Evolutionary conservation across 2,113 vertebrate genomes (phyloP).

Genomic region (Polyodon spathula): DNA sequence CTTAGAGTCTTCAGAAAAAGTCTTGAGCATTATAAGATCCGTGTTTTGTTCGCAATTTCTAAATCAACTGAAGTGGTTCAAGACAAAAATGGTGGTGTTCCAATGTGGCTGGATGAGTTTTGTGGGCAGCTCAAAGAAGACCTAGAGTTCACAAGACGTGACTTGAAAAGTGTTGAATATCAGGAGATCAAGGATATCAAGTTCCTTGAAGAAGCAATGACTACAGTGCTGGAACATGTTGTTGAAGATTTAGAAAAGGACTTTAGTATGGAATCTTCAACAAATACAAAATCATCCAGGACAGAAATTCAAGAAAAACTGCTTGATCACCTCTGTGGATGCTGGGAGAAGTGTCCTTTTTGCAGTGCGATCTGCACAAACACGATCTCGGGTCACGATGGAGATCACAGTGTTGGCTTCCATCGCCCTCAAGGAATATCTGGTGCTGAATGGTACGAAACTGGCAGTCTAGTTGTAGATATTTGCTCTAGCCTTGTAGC

Average conservation of each 20-base stretch:
- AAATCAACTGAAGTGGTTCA: not conserved
- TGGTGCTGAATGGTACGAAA: accelerated
- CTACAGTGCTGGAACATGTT: not conserved
- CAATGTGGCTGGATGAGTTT: conserved; percentile 18
- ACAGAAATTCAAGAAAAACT: conserved; percentile 25
- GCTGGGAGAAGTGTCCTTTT: conserved; percentile 43
- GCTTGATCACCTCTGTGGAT: conserved; percentile 38
- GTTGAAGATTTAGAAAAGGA: not conserved
- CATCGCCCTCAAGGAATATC: conserved; percentile 13
- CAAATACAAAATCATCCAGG: not conserved
- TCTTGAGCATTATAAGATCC: not conserved
- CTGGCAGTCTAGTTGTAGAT: not conserved
- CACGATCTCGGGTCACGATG: conserved; percentile 27
- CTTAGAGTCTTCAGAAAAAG: not conserved
- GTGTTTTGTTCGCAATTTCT: not conserved
- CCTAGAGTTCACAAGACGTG: conserved; percentile 8
- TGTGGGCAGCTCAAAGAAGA: not conserved
- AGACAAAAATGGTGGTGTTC: not conserved
- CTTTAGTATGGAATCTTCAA: not conserved
- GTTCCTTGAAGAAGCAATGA: conserved; percentile 16
- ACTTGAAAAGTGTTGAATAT: conserved; percentile 34
- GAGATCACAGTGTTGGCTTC: conserved; percentile 34
- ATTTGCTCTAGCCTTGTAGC: conserved; percentile 30
- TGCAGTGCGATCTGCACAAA: conserved; percentile 49
- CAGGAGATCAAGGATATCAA: conserved; percentile 38